Base-by-base conservation (phyloP, 1,140 invertebrate species). In the Leptinotarsa lineolata region DNA sequence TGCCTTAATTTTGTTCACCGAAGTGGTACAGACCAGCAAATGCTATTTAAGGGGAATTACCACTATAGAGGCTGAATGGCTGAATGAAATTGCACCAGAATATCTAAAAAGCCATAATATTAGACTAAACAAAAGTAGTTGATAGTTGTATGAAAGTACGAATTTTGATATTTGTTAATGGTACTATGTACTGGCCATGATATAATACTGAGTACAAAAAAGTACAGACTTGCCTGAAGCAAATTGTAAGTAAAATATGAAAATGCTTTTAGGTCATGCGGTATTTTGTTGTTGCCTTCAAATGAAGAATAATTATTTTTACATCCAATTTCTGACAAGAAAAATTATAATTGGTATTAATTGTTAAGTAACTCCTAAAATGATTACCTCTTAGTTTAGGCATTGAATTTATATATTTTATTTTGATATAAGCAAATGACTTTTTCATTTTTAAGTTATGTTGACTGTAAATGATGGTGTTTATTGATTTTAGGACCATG, bases 21-120 rank as follows among this genome's bases (percentile, higher is more conserved):
- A 99, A 86, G 88, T 99, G 48, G 89, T 98, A 15, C 89, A 93
- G 79, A 97, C 96, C 0, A 90, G 88, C 48, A 93, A 93, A 79
- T 91, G 92, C 77, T 98, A 95, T 85, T 90, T 98, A 78, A 88
- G 93, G 59, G 89, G 87, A 79, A 86, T 93, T 61, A 93, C 91
- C 16, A 88, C 88, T 44, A 89, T 95, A 54, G 91, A 94, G 79
- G 85, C 90, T 1, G 89, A 92, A 16, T 96, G 94, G 94, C 83
- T 95, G 46, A 79, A 83, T 68, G 89, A 92, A 77, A 85, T 90
- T 61, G 85, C 86, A 54, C 88, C 88, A 39, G 82, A 87, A 66
- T 86, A 86, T 83, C 54, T 79, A 39, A 77, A 72, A 73, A 77
- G 68, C 64, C 78, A 78, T 74, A 79, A 76, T 73, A 69, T 81